phyloP scores from a whole-genome alignment of 1,140 invertebrate species.

The Halictus rubicundus region DNA sequence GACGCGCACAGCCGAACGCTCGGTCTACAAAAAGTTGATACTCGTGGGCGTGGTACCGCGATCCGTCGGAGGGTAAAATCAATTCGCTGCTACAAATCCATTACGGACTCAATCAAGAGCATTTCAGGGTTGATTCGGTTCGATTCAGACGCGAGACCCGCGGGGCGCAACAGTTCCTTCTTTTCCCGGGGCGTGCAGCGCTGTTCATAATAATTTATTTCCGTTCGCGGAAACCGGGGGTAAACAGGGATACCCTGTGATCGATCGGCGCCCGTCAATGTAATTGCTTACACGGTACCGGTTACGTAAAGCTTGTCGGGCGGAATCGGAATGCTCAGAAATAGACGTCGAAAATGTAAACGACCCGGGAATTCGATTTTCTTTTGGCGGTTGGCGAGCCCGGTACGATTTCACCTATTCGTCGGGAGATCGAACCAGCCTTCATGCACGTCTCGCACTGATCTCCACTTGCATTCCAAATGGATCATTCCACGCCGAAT shows the following conservation, averaged over 20 bases:
- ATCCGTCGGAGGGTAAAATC: background rate
- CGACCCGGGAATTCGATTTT: conserved; percentile 44
- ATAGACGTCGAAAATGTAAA: conserved; percentile 52
- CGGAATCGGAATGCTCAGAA: conserved; percentile 33
- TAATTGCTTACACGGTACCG: conserved; percentile 14
- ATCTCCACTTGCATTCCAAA: no score
- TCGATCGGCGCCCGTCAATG: conserved; percentile 9
- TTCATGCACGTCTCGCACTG: no score
- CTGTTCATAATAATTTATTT: conserved; percentile 27
- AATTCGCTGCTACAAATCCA: conserved; percentile 13
- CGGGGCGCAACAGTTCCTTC: conserved; percentile 10
- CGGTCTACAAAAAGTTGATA: conserved; percentile 11
- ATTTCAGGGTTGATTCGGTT: conserved; percentile 17
- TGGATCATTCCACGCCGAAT: no score
- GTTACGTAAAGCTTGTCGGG: conserved; percentile 2
- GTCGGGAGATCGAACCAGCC: conserved; percentile 29
- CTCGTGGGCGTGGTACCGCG: background rate
- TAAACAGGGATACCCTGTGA: background rate
- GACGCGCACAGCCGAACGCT: no score
- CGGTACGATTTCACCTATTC: conserved; percentile 43
- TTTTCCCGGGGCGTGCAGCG: background rate
- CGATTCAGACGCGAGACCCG: background rate
- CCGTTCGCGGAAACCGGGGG: background rate
- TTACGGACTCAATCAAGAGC: conserved; percentile 14
- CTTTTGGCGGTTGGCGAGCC: conserved; percentile 4